These are phyloP conservation scores for Loris lydekkerianus DNA, from an alignment of 2,797 vertebrate species.

Conservation along the genomic window DNA sequence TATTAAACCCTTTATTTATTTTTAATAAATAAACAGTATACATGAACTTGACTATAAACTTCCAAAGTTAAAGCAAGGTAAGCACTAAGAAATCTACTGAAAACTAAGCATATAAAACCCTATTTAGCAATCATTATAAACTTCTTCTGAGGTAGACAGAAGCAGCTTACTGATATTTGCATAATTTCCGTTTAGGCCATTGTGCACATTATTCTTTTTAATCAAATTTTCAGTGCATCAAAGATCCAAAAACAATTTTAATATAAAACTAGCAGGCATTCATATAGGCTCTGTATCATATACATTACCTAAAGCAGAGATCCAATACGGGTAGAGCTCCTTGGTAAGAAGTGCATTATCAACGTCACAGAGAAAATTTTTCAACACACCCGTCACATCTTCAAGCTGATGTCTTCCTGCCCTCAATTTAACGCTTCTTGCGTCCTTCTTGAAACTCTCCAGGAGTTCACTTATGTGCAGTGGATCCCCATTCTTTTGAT, in stretches of 20 bases:
- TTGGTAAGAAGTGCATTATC: constrained; percentile 97
- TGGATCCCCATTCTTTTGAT: constrained; percentile 92
- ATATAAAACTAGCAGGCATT: not conserved
- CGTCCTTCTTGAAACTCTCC: constrained; percentile 94
- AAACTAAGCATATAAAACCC: constrained; percentile 11
- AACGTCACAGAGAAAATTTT: constrained; percentile 93
- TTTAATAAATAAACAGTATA: constrained; percentile 35
- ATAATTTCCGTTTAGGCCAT: not conserved
- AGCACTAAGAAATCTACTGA: not conserved
- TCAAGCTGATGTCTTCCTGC: constrained; percentile 94
- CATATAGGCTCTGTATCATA: accelerated
- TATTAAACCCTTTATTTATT: constrained; percentile 11
- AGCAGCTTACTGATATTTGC: not conserved
- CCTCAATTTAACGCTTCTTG: constrained; percentile 95
- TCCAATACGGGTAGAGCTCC: constrained; percentile 98
- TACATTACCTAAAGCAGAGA: constrained; percentile 94
- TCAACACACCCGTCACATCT: constrained; percentile 95
- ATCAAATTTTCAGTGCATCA: not conserved
- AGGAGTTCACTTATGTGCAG: constrained; percentile 90
- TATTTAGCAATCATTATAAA: not conserved
- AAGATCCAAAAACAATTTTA: not conserved
- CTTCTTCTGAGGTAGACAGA: not conserved
- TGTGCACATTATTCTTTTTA: not conserved
- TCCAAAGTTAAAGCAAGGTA: constrained; percentile 28
- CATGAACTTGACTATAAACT: not conserved